Base-by-base conservation (phyloP, 1,140 invertebrate genomes). In the Drosophila ananassae region DNA sequence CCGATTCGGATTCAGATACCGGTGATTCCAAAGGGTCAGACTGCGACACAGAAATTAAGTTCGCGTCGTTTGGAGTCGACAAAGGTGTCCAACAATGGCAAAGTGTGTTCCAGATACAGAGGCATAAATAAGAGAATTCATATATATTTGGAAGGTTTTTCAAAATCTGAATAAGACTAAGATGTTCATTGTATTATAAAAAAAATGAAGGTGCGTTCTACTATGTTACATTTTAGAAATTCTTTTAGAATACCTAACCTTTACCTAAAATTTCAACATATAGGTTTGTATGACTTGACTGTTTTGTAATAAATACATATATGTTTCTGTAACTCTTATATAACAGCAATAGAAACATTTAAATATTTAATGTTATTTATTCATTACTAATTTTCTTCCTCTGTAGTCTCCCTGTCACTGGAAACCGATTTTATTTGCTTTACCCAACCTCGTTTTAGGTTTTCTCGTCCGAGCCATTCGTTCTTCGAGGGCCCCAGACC, bases 61-160 rank as follows among this genome's bases (percentile, higher is more conserved):
- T 69, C 81, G 48, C 77, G 79, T 53, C 68, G 81, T 77, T 87
- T 81, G 82, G 62, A 72, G 68, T 68, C 75, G 74, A 81, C 61
- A 85, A 82, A 76, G 62, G 34, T 41, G 8, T 4, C 25, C 22
- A 9, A 55, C 34, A 73, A 71, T 51, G 57, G 37, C 9, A 17
- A 37, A 24, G 17, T 44, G 32, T 28, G 17, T 30, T 32, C 46
- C 32, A 51, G 56, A n/a, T 30, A 69, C 44, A 17, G 41, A 17
- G 17, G 13, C 37, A 39, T 2, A 44, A 17, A 17, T 17, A 17
- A 17, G 17, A 17, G 17, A 17, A 17, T 17, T 17, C 17, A 17
- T 17, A 17, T 17, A 17, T 17, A 17, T 17, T 17, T 17, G 17
- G 17, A 17, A 17, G 17, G 17, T 17, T 17, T 17, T 17, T 17